Conservation (phyloP, 2,797 vertebrate species). For the Gallirallus australis region DNA sequence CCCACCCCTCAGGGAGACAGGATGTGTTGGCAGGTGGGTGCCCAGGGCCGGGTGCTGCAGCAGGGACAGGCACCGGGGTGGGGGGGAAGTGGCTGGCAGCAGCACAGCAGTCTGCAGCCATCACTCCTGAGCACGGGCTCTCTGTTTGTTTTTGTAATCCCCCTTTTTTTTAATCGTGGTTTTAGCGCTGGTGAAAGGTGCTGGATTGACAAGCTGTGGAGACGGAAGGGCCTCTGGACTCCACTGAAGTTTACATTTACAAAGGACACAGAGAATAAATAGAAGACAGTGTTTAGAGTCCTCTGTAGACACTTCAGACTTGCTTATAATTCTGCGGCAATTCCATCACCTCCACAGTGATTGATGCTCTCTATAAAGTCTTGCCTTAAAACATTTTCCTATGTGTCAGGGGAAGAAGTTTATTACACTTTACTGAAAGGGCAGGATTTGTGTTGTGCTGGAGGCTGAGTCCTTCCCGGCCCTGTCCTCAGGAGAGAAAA, state of each 20-base stretch:
- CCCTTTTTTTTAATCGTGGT: constrained; percentile 58
- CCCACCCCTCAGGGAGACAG: neutral
- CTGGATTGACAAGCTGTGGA: constrained; percentile 66
- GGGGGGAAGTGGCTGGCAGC: neutral
- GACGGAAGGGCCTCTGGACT: constrained; percentile 66
- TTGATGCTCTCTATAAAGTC: constrained; percentile 73
- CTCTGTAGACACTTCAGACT: constrained; percentile 76
- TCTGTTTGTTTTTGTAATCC: constrained; percentile 74
- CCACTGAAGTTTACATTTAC: constrained; percentile 73
- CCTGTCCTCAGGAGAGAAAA: constrained; percentile 7
- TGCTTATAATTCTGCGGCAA: constrained; percentile 75
- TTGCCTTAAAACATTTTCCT: constrained; percentile 71
- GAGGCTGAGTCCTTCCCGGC: constrained; percentile 33
- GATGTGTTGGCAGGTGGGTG: neutral
- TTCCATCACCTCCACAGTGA: constrained; percentile 68
- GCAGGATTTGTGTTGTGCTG: constrained; percentile 28
- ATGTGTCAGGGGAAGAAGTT: constrained; percentile 55
- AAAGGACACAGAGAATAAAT: constrained; percentile 75
- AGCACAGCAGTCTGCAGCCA: neutral
- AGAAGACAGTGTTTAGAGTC: constrained; percentile 76
- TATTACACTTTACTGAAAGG: constrained; percentile 53
- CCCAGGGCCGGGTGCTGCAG: neutral
- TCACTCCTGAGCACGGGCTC: neutral
- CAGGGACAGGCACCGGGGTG: neutral
- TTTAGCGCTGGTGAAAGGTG: constrained; percentile 67